Evolutionary conservation across 1,140 invertebrate species (phyloP), one percentile per base, ranked within the genome.

Genomic region (Gryon sp.): DNA sequence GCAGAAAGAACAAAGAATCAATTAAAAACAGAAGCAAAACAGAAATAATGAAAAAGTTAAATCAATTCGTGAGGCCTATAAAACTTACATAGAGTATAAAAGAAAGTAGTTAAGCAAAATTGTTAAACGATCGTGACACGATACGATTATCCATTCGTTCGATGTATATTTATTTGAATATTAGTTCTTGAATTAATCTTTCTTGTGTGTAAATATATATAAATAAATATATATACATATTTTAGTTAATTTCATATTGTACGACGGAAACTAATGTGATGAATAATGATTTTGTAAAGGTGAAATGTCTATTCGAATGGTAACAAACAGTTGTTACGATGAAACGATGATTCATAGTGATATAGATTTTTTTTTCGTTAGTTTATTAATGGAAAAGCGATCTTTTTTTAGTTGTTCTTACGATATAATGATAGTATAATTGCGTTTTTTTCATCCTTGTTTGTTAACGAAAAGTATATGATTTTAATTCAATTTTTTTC

Each of bases 121-220:
- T 59, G 65, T 69, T 41, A 20, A 68, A 40, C 52, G 12, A 59
- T 69, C 28, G 52, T 69, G 32, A 69, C 50, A 69, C 65, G 19
- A 40, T 48, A 32, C 32, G 52, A 57, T 59, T 26, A 24, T 53
- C 36, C 30, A 48, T 34, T 40, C n/a, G 20, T 22, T 50, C 26
- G 48, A 11, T 50, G 52, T 32, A 59, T 70, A 70, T 60, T 69
- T 50, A 57, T 69, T 69, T 36, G 9, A 22, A 65, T 15, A 22
- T 53, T 32, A 53, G 12, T 45, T 43, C 4, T 43, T 32, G 22
- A 8, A n/a, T 55, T 28, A 1, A 19, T 55, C n/a, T 30, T 52
- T 52, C 4, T 14, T 41, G 38, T 41, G 0, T 7, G 22, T 45
- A 8, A 3, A 14, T 45, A 9, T 14, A 45, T 30, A 28, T 48